Base-by-base conservation (phyloP, 2,797 vertebrate species). In the Steatocranus sp. region DNA sequence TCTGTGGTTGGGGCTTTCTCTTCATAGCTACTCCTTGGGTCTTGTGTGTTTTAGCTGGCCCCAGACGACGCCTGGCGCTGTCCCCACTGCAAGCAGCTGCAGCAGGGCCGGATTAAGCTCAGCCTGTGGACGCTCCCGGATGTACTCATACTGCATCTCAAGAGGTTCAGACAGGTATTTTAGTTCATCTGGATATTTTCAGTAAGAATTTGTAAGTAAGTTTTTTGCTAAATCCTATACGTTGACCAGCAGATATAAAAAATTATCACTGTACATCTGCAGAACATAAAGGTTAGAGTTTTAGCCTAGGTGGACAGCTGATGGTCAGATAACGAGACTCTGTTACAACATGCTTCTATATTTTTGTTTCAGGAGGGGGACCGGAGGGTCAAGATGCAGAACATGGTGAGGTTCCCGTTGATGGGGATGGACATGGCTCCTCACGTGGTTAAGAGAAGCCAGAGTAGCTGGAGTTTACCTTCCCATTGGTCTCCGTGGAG, bases 401-500 rank as follows among this genome's bases (percentile, higher is more conserved):
- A 99, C 95, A 97, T 99, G 97, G 97, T 99, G 86, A 95, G 95
- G 41, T 99, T 99, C 83, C 99, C 99, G 0, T 91, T 99, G 85
- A 95, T 97, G 74, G 98, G 98, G 54, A 96, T 99, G 96, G 99
- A 99, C 93, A 99, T 99, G 99, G 98, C 99, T 1, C 99, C 98
- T 32, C 99, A 99, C 1, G 97, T 99, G 86, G 98, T 99, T 7
- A 99, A 99, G 80, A 97, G 98, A 82, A 99, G 98, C 93, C 99
- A 99, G 94, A 99, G 99, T 96, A 99, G 98, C 94, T 99, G 99
- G 99, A 99, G 98, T 82, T 95, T 99, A 87, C 99, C 98, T 0
- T 99, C 99, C 0, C 99, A 99, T 63, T 99, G 99, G 98, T 99
- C 99, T 12, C 99, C 99, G 0, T 99, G 99, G 99, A 96, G 98